These are phyloP conservation scores for Elmis aenea DNA, from an alignment of 2,888 invertebrate genomes.

Conservation along the genomic window DNA sequence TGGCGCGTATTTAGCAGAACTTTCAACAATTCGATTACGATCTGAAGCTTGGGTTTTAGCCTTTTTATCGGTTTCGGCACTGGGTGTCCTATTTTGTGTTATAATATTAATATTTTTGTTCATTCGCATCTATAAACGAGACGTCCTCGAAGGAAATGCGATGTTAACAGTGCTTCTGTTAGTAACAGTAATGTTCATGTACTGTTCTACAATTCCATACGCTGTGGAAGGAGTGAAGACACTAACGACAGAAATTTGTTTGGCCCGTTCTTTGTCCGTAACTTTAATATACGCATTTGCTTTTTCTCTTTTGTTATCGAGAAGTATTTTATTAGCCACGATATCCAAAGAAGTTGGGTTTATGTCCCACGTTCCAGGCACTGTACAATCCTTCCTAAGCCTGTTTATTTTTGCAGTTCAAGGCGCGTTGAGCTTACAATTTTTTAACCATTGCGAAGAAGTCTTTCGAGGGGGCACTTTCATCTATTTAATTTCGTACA, in stretches of 20 bases:
- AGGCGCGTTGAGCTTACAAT: constrained; percentile 50
- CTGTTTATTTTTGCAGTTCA: constrained; percentile 62
- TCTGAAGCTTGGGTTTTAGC: constrained; percentile 56
- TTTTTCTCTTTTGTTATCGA: constrained; percentile 60
- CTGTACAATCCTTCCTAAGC: constrained; percentile 60
- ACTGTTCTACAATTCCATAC: constrained; percentile 50
- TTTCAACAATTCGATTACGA: constrained; percentile 27
- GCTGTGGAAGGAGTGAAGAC: constrained; percentile 41
- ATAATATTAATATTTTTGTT: constrained; percentile 62
- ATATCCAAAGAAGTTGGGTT: constrained; percentile 63
- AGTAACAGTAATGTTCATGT: constrained; percentile 48
- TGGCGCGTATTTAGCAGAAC: constrained; percentile 7
- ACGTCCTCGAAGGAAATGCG: constrained; percentile 66
- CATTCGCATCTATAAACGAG: constrained; percentile 57
- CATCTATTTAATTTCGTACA: constrained; percentile 53
- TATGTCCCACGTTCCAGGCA: constrained; percentile 65
- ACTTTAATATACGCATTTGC: constrained; percentile 58
- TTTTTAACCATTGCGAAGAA: constrained; percentile 47
- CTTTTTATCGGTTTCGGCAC: constrained; percentile 59
- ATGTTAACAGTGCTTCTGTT: constrained; percentile 49
- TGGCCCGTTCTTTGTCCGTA: constrained; percentile 54
- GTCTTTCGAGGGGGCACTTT: constrained; percentile 49
- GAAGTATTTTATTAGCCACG: constrained; percentile 61
- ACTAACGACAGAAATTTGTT: constrained; percentile 46
- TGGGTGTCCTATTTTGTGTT: constrained; percentile 60